Base-by-base conservation (phyloP, 2,888 invertebrate species). In the Lasioglossum marginatum region DNA sequence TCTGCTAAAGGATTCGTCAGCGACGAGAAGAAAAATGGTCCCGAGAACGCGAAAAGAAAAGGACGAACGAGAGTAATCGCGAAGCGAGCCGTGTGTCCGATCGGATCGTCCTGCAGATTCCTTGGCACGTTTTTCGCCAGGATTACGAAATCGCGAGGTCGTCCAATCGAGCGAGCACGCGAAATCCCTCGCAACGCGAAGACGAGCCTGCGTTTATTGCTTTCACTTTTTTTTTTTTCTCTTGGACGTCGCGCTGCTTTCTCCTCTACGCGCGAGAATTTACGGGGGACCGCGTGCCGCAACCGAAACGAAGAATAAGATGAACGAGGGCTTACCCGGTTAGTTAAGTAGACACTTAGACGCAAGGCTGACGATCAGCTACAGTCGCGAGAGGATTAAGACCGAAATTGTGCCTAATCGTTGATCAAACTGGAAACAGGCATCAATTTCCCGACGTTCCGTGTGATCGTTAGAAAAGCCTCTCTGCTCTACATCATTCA, bases 291-390 rank as follows among this genome's bases (percentile, higher is more conserved):
- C 52, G n/a, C 57, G 23, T 19, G 66, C 34, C 14, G 84, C 76
- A 76, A 78, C 60, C 74, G 48, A 52, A 63, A 63, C 2, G 72
- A 48, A 57, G 60, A 34, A 31, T 31, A 23, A 68, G 3, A 52
- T 5, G 63, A 72, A 70, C 10, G 19, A 70, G 75, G 6, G 85
- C 77, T 81, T 85, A 77, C 60, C 68, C 45, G 77, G 63, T 81
- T 86, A 85, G 70, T 87, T 88, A 88, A 88, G 87, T 87, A 88
- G 87, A 88, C 79, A 82, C 52, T 72, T 83, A 82, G 87, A 86
- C 86, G 82, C 80, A 86, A 83, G 72, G 82, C 86, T 86, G 79
- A n/a, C 52, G 52, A 52, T 8, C 10, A 82, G 76, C 80, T 87
- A 78, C 60, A 70, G 37, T 87, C 81, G 79, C 81, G 81, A 83